A percentile compares a stretch with the other conserved stretches of the same genome.
phyloP scores from a whole-genome alignment of 2,888 invertebrate species.

The Lasioglossum leucozonium region DNA sequence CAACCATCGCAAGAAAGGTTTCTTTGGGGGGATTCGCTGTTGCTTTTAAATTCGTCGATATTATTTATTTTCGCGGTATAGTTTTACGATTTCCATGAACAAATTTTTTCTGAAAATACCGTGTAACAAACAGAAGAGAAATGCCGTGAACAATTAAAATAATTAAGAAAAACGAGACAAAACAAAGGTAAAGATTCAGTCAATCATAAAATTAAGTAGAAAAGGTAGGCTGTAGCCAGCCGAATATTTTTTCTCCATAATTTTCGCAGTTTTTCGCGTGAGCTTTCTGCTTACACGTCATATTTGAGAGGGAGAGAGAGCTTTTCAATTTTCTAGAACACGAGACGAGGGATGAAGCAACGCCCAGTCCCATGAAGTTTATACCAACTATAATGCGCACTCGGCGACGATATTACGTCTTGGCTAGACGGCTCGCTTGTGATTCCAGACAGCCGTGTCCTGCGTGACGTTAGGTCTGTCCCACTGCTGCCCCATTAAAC shows the following conservation, averaged over 20 bases:
- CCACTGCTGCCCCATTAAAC: conserved; percentile 42
- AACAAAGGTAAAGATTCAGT: not conserved
- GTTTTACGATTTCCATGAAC: not conserved
- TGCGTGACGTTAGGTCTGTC: conserved; percentile 37
- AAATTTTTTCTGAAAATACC: not conserved
- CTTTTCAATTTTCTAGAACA: conserved; percentile 24
- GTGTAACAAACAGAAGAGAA: not conserved
- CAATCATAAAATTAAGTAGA: not conserved
- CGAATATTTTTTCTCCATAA: conserved; percentile 2
- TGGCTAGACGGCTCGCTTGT: conserved; percentile 57
- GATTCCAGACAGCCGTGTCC: conserved; percentile 53
- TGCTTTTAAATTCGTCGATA: not conserved
- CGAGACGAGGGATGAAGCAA: not conserved
- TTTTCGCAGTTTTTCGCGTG: not conserved
- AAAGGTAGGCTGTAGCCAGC: not conserved
- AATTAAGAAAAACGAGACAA: not conserved
- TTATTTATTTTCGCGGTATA: not conserved
- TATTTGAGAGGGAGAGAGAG: not conserved
- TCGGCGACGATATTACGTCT: conserved; percentile 58
- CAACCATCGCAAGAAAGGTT: not conserved
- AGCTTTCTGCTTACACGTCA: not conserved
- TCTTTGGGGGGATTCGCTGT: not conserved
- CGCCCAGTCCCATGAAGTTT: conserved; percentile 24
- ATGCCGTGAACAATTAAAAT: not conserved
- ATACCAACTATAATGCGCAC: conserved; percentile 29